phyloP scores from a whole-genome alignment of 2,113 vertebrate genomes.

The Microcebus tavaratra region DNA sequence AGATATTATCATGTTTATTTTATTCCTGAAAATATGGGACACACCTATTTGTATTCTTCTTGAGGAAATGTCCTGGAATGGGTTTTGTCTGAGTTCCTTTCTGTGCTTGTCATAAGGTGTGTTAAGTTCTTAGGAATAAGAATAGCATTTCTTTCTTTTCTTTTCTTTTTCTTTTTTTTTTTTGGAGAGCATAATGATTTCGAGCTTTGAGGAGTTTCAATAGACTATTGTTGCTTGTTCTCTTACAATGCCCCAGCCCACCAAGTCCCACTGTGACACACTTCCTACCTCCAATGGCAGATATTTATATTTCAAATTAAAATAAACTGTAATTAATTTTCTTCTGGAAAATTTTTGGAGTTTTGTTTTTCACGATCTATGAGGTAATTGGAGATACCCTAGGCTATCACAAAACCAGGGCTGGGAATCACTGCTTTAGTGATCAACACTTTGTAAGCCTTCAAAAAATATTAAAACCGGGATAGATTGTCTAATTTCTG shows the following conservation, averaged over 20 bases:
- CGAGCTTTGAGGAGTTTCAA: slow-evolving; percentile 71
- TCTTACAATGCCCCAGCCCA: not conserved
- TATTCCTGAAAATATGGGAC: slow-evolving; percentile 67
- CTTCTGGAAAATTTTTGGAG: slow-evolving; percentile 4
- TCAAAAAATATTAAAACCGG: slow-evolving; percentile 65
- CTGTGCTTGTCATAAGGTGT: slow-evolving; percentile 63
- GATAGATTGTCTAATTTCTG: slow-evolving; percentile 65
- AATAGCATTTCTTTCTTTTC: slow-evolving; percentile 61
- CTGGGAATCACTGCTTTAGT: slow-evolving; percentile 41
- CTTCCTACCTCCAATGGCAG: slow-evolving; percentile 44
- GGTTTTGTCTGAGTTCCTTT: slow-evolving; percentile 58
- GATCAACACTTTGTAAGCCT: slow-evolving; percentile 61
- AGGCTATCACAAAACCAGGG: slow-evolving; percentile 31
- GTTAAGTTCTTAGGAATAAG: slow-evolving; percentile 65
- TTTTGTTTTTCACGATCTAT: slow-evolving; percentile 26
- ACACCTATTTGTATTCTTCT: slow-evolving; percentile 73
- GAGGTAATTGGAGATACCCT: slow-evolving; percentile 19
- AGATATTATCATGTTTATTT: slow-evolving; percentile 76
- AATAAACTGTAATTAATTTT: slow-evolving; percentile 63
- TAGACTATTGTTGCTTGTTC: slow-evolving; percentile 64
- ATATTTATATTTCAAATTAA: slow-evolving; percentile 69
- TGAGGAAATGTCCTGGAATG: slow-evolving; percentile 60
- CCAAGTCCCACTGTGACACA: slow-evolving; percentile 45
- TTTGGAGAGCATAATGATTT: slow-evolving; percentile 42
- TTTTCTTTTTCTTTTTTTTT: not conserved